Conservation (phyloP, 1,140 invertebrate species). For the Drosophila ohnishii region DNA sequence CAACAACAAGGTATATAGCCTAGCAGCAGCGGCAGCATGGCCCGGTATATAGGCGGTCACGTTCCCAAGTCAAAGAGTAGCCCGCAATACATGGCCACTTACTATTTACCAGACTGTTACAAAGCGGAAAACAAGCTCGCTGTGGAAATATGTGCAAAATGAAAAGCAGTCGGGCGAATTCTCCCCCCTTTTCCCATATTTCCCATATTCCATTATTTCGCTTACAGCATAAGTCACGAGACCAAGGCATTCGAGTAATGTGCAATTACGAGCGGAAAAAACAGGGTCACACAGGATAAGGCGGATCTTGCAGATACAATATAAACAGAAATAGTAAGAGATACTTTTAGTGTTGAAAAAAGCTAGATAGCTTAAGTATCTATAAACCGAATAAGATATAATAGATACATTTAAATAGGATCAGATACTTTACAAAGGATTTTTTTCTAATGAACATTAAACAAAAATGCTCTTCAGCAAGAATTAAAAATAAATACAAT, state of each 20-base stretch:
- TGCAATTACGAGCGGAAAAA: slow-evolving; percentile 17
- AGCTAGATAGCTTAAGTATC: background rate
- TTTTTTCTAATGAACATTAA: background rate
- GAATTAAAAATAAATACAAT: background rate
- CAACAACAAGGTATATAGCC: slow-evolving; percentile 47
- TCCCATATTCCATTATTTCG: background rate
- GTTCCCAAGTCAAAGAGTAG: slow-evolving; percentile 64
- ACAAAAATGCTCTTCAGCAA: too few relatives aligned
- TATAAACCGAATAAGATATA: background rate
- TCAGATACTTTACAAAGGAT: background rate
- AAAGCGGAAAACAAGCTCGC: slow-evolving; percentile 62
- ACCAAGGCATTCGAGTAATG: slow-evolving; percentile 20
- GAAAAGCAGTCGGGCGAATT: slow-evolving; percentile 27
- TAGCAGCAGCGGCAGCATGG: slow-evolving; percentile 16
- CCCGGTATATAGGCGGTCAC: slow-evolving; percentile 65
- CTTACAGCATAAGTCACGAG: slow-evolving; percentile 42
- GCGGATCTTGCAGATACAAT: background rate
- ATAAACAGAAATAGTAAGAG: background rate
- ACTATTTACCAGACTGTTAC: slow-evolving; percentile 68
- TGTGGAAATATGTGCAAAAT: slow-evolving; percentile 69
- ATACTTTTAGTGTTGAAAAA: background rate
- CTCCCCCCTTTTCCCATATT: slow-evolving; percentile 15
- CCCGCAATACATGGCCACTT: slow-evolving; percentile 50
- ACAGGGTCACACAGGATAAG: slow-evolving; percentile 23
- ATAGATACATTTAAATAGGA: background rate